These are phyloP conservation scores for Syrrhaptes paradoxus DNA, from an alignment of 2,113 vertebrate genomes.

Conservation along the genomic window DNA sequence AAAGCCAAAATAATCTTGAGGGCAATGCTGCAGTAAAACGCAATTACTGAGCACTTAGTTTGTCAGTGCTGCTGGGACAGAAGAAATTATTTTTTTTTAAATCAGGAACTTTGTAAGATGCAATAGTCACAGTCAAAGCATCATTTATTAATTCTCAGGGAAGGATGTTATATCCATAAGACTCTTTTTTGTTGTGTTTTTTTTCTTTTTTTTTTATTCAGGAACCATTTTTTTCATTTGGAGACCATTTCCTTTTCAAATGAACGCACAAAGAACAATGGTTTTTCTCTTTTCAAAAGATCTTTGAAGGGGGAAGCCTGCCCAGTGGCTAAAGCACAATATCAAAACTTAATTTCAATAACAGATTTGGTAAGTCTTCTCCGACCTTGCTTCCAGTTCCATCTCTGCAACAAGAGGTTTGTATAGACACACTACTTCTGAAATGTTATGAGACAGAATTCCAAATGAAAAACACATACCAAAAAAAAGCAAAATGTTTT, in stretches of 20 bases:
- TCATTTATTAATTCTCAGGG: not conserved
- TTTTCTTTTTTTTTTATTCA: not conserved
- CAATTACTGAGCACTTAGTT: not conserved
- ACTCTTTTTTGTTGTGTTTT: not conserved
- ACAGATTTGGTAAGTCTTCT: slow-evolving; percentile 38
- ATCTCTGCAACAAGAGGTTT: not conserved
- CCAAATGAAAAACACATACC: not conserved
- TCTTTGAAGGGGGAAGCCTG: slow-evolving; percentile 34
- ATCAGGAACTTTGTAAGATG: not conserved
- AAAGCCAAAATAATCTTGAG: slow-evolving; percentile 58
- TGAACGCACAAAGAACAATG: slow-evolving; percentile 53
- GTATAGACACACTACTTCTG: not conserved
- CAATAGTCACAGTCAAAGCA: not conserved
- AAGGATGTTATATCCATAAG: not conserved
- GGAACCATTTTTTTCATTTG: slow-evolving; percentile 52
- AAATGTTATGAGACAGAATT: not conserved
- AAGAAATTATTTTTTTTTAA: not conserved
- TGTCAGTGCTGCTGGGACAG: not conserved
- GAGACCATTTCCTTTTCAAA: slow-evolving; percentile 67
- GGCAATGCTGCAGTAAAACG: slow-evolving; percentile 23
- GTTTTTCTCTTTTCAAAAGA: slow-evolving; percentile 63
- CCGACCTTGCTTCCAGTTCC: slow-evolving; percentile 1
- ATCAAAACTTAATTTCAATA: slow-evolving; percentile 52
- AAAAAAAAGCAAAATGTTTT: not conserved
- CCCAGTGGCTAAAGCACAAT: slow-evolving; percentile 35